Percentiles rank a stretch among this genome's conserved stretches.
Evolutionary conservation across 1,140 invertebrate genomes (phyloP).

Genomic region (Hycleus phaleratus): DNA sequence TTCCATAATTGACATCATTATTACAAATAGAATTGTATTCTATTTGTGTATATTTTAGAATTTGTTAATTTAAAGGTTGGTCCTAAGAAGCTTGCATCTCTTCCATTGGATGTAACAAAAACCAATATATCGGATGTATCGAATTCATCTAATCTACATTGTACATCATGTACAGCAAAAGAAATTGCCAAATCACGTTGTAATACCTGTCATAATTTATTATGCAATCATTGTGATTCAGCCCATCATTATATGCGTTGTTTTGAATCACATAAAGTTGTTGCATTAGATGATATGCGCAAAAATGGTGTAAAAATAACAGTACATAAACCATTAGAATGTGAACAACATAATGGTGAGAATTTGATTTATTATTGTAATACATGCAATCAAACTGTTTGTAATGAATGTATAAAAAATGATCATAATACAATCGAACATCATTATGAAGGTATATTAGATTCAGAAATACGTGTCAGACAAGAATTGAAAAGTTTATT

Average conservation of each 20-base stretch:
- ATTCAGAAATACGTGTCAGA: conserved; percentile 51
- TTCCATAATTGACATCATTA: too few relatives aligned
- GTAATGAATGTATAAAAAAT: conserved; percentile 70
- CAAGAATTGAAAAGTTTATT: conserved; percentile 67
- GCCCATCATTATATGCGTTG: conserved; percentile 92
- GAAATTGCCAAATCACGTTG: conserved; percentile 86
- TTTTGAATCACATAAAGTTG: conserved; percentile 85
- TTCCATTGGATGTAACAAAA: conserved; percentile 75
- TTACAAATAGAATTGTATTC: too few relatives aligned
- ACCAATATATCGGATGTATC: conserved; percentile 80
- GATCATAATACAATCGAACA: conserved; percentile 71
- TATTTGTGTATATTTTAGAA: too few relatives aligned
- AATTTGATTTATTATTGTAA: conserved; percentile 76
- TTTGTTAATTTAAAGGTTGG: conserved; percentile 45
- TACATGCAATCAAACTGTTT: conserved; percentile 73
- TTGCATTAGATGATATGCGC: conserved; percentile 78
- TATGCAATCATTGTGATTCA: conserved; percentile 87
- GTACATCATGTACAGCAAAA: conserved; percentile 83
- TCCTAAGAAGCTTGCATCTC: conserved; percentile 60
- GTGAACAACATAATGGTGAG: conserved; percentile 66
- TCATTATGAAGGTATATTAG: conserved; percentile 65
- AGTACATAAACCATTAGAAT: conserved; percentile 77
- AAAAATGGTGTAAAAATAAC: conserved; percentile 63
- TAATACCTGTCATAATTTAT: conserved; percentile 86
- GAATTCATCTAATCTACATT: conserved; percentile 66